A percentile compares a stretch with the other conserved stretches of the same genome.
phyloP scores from a whole-genome alignment of 2,113 vertebrate species.

The Gulo gulo region DNA sequence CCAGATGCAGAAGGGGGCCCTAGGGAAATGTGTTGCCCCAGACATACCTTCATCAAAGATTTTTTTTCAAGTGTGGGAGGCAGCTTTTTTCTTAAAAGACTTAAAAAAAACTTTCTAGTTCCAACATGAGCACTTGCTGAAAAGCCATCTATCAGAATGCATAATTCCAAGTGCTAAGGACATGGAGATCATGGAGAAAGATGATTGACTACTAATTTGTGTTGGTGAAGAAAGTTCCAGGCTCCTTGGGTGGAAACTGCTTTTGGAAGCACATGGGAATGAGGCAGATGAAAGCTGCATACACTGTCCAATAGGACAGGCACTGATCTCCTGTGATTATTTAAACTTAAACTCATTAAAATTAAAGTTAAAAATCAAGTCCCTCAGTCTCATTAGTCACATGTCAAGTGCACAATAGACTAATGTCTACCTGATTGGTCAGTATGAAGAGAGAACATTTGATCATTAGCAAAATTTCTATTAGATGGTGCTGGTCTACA shows the following conservation, averaged over 20 bases:
- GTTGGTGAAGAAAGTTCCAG: background rate
- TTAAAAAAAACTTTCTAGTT: background rate
- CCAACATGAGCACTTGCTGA: background rate
- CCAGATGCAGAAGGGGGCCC: background rate
- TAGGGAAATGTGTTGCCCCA: background rate
- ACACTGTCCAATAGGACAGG: background rate
- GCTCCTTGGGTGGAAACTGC: background rate
- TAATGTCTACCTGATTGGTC: background rate
- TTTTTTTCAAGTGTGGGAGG: background rate
- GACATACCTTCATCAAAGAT: background rate
- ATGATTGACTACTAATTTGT: background rate
- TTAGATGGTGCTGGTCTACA: background rate
- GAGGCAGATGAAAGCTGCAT: background rate
- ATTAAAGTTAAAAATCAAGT: constrained; percentile 3
- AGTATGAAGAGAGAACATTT: background rate
- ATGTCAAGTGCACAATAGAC: background rate
- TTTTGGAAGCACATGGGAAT: background rate
- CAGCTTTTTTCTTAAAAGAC: background rate
- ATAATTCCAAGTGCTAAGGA: background rate
- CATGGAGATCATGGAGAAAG: background rate
- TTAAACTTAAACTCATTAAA: background rate
- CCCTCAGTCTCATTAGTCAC: background rate
- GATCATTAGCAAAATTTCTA: background rate
- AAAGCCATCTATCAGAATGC: background rate
- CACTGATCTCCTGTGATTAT: background rate